Evolutionary conservation across 2,797 vertebrate species (phyloP).

Genomic region (Ambastaia sidthimunki): DNA sequence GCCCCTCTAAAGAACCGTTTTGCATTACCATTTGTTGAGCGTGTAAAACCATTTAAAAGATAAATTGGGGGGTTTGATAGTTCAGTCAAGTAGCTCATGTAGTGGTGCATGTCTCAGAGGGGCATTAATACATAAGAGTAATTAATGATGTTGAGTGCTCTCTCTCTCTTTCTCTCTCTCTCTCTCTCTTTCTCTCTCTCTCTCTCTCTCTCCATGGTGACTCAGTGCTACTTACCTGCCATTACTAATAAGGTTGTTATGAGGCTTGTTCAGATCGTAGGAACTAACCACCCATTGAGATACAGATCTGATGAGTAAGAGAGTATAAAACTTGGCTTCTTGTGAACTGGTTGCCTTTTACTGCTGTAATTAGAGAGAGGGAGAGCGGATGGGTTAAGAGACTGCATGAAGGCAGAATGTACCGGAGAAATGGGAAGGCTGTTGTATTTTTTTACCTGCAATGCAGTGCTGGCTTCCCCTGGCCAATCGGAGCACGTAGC

Average conservation of each 20-base stretch:
- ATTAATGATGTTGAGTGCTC: conserved; percentile 22
- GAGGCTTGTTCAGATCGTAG: conserved; percentile 29
- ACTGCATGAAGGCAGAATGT: conserved; percentile 12
- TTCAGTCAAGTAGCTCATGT: neutral
- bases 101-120: neutral
- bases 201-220: conserved; percentile 9
- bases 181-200: neutral
- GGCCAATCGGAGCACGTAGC: conserved; percentile 75
- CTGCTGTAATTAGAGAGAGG: conserved; percentile 26
- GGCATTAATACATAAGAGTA: conserved; percentile 7
- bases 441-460: conserved; percentile 84
- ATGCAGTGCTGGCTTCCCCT: conserved; percentile 85
- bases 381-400: conserved; percentile 9
- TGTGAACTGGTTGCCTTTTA: neutral
- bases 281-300: neutral
- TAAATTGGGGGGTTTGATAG: neutral
- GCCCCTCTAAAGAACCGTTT: too few relatives aligned
- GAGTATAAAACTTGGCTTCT: neutral
- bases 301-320: conserved; percentile 12
- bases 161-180: neutral
- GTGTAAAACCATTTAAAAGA: neutral
- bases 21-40: too few relatives aligned
- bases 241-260: conserved; percentile 31
- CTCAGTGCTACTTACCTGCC: conserved; percentile 27
- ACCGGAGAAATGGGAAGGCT: conserved; percentile 43